Base-by-base conservation (phyloP, 2,113 vertebrate species). In the Porphyrio hochstetteri region DNA sequence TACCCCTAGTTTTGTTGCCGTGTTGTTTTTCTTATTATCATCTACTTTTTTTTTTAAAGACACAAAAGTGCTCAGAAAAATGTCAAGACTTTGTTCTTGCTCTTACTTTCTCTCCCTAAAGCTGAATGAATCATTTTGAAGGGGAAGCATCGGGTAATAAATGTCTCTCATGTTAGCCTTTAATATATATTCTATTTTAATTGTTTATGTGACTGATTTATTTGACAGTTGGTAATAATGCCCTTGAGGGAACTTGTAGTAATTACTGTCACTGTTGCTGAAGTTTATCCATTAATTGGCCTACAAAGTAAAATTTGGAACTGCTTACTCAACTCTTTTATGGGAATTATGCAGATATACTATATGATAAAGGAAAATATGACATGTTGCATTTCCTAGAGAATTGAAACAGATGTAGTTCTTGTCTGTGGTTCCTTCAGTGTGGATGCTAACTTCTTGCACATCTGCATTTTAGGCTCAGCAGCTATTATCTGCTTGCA, bases 401-500 rank as follows among this genome's bases (percentile, higher is more conserved):
- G 18, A 15, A 78, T 13, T 31, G 21, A 46, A 90, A 17, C 28
- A 27, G 8, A 13, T 57, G 16, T 87, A 71, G 33, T 82, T 86
- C 20, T 48, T 50, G 14, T 65, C 31, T 82, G 28, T 31, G n/a
- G 46, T 75, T 80, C 18, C 1, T 46, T 80, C 23, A 40, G 0
- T 0, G 0, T 81, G 40, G 38, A 36, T 46, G 21, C 25, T 95
- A 53, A 96, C 80, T 90, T 52, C 42, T 86, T 83, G 18, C 25
- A 35, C 8, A 18, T 90, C 38, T 96, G 60, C 48, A 36, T 97
- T 94, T 86, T 96, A 99, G 99, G 99, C 99, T 91, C 99, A 99
- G 96, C 99, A 99, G 93, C 97, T 99, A 95, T 97, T 99, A 91
- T 99, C 98, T 60, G 99, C 99, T 67, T 99, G 99, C 96, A 96